Evolutionary conservation across 2,113 vertebrate genomes (phyloP).

Genomic region (Todiramphus chloris): DNA sequence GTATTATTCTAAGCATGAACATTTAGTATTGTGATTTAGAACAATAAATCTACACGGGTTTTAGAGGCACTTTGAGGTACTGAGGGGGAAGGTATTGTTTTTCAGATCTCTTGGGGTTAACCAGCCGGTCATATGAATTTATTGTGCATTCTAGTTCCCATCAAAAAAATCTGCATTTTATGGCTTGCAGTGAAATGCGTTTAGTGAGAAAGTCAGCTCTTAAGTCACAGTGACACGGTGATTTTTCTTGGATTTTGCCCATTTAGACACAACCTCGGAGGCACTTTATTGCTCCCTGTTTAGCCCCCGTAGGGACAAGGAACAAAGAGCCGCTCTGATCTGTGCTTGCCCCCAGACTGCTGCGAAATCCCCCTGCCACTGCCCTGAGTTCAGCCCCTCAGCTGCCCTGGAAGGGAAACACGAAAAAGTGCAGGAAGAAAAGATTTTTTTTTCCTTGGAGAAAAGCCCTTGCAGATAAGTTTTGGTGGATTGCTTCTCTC

Average conservation of each 20-base stretch:
- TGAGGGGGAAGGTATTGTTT: slow-evolving; percentile 56
- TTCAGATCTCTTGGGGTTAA: slow-evolving; percentile 56
- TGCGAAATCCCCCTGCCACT: background rate
- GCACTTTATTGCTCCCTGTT: background rate
- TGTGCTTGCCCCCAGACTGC: background rate
- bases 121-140: slow-evolving; percentile 53
- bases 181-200: slow-evolving; percentile 35
- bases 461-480: background rate
- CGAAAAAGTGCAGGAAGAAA: background rate
- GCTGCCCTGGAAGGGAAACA: background rate
- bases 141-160: slow-evolving; percentile 61
- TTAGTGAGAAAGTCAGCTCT: slow-evolving; percentile 46
- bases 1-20: slow-evolving; percentile 47
- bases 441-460: background rate
- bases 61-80: slow-evolving; percentile 1
- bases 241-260: slow-evolving; percentile 56
- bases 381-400: background rate
- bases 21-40: slow-evolving; percentile 58
- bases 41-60: slow-evolving; percentile 58
- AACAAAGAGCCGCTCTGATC: background rate
- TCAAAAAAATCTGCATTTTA: slow-evolving; percentile 66
- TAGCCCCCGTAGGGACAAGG: background rate
- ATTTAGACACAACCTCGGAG: background rate
- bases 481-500: background rate
- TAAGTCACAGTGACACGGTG: slow-evolving; percentile 51